Conservation (phyloP, 2,888 invertebrate genomes). For the Sarcophaga carnaria region DNA sequence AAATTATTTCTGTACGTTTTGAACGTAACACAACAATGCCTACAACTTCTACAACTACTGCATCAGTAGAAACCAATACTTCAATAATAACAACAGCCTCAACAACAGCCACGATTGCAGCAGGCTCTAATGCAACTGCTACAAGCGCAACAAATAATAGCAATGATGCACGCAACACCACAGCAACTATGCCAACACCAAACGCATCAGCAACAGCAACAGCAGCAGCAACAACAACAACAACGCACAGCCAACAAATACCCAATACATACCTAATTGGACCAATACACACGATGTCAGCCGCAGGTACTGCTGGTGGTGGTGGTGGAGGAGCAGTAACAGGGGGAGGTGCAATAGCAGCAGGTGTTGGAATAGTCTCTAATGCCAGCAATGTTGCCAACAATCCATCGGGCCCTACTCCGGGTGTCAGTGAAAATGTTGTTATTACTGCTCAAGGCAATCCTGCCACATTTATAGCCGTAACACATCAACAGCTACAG, state of each 20-base stretch:
- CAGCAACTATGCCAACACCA: slow-evolving; percentile 2
- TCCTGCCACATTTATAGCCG: slow-evolving; percentile 53
- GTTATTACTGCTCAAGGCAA: slow-evolving; percentile 45
- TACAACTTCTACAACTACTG: slow-evolving; percentile 54
- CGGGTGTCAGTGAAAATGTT: slow-evolving; percentile 31
- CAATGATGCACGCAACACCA: slow-evolving; percentile 9
- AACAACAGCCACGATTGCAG: slow-evolving; percentile 1
- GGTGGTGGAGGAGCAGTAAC: not conserved
- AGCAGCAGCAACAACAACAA: slow-evolving; percentile 34
- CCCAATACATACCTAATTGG: slow-evolving; percentile 63
- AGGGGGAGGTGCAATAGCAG: not conserved
- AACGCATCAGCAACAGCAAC: slow-evolving; percentile 33
- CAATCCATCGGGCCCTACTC: not conserved
- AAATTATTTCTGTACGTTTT: slow-evolving; percentile 13
- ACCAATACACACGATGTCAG: slow-evolving; percentile 61
- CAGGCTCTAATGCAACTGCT: slow-evolving; percentile 33
- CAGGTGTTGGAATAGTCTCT: not conserved
- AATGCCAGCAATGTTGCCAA: not conserved
- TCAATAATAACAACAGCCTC: slow-evolving; percentile 46
- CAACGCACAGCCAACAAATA: slow-evolving; percentile 52
- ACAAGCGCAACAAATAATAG: slow-evolving; percentile 52
- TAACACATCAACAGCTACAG: slow-evolving; percentile 59
- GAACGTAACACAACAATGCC: slow-evolving; percentile 54
- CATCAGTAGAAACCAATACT: slow-evolving; percentile 46
- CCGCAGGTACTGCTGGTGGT: slow-evolving; percentile 7